These are phyloP conservation scores for Siderastrea radians DNA, from an alignment of 92 coral and sea anemone genomes.

Conservation along the genomic window DNA sequence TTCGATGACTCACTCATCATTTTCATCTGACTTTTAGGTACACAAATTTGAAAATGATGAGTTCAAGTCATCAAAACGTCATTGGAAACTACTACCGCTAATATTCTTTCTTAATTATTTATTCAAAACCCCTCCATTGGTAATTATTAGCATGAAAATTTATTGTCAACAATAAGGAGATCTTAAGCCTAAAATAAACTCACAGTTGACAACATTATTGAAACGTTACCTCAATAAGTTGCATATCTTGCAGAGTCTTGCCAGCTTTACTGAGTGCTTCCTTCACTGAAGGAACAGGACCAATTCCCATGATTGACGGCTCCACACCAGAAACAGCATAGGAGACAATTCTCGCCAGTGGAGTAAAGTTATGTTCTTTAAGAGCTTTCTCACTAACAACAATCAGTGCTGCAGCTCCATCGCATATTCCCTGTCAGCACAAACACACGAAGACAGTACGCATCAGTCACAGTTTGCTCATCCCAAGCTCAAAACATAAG, in stretches of 20 bases:
- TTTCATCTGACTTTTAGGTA: no score
- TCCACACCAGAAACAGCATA: slow-evolving; percentile 92
- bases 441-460: background rate
- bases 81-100: no score
- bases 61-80: no score
- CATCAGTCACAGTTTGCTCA: no score
- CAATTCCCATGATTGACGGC: slow-evolving; percentile 99
- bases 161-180: no score
- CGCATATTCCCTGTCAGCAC: slow-evolving; percentile 88
- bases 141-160: no score
- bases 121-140: no score
- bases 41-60: no score
- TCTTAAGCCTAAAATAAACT: no score
- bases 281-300: slow-evolving; percentile 96
- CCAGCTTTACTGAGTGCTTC: slow-evolving; percentile 87
- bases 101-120: no score
- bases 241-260: slow-evolving; percentile 93
- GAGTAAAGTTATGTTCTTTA: slow-evolving; percentile 90
- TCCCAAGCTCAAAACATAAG: no score
- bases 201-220: background rate
- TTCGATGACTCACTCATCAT: no score
- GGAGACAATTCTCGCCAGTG: slow-evolving; percentile 92
- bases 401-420: slow-evolving; percentile 95
- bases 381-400: slow-evolving; percentile 97
- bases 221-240: slow-evolving; percentile 81